These are phyloP conservation scores for Heteropelma amictum DNA, from an alignment of 2,888 invertebrate species.

Conservation along the genomic window DNA sequence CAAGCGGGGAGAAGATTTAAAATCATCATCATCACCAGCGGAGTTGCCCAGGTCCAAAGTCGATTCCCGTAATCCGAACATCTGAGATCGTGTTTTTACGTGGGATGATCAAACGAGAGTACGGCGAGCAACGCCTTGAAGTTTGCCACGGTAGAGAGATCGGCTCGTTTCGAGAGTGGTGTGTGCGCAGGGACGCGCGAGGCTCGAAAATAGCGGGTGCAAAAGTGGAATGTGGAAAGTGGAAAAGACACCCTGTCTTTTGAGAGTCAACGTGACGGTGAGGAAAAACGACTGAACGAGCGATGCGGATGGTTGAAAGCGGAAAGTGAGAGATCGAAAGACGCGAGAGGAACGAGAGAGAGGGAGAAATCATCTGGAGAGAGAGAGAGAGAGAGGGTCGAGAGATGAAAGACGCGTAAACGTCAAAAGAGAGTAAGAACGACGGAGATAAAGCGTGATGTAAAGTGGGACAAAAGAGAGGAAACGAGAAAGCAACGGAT, in stretches of 20 bases:
- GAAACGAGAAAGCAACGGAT: conserved; percentile 51
- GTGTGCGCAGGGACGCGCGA: background rate
- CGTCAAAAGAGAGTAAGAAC: background rate
- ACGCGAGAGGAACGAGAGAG: background rate
- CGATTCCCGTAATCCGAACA: conserved; percentile 48
- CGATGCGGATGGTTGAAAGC: background rate
- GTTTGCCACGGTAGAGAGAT: conserved; percentile 38
- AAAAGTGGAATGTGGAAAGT: background rate
- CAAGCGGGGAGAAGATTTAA: background rate
- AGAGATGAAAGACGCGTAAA: background rate
- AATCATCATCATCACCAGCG: too few relatives aligned
- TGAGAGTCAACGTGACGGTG: conserved; percentile 18
- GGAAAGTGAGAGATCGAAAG: background rate
- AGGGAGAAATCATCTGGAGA: background rate
- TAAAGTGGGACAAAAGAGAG: conserved; percentile 18
- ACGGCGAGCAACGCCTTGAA: conserved; percentile 47
- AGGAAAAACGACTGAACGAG: conserved; percentile 20
- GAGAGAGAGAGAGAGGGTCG: background rate
- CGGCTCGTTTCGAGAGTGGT: background rate
- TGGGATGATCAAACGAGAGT: too few relatives aligned
- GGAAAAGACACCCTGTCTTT: too few relatives aligned
- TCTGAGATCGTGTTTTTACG: conserved; percentile 38
- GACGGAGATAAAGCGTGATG: background rate
- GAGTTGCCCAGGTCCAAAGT: too few relatives aligned
- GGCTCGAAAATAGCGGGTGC: background rate